A percentile compares a stretch with the other conserved stretches of the same genome.
Conservation (phyloP, 2,113 vertebrate genomes). For the Procavia capensis region DNA sequence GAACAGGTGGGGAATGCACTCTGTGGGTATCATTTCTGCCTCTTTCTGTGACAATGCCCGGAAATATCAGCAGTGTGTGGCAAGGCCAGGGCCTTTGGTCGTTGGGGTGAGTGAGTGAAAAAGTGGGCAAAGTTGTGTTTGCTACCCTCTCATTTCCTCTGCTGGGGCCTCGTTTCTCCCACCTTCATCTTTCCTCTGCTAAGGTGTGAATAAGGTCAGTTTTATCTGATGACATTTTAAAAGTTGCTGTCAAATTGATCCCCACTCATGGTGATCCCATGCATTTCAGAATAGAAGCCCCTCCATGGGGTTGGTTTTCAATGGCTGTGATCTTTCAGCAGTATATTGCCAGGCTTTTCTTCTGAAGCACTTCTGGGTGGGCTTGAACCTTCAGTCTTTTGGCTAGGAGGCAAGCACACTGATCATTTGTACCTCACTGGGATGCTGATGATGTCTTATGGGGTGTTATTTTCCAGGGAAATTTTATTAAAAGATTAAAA, state of each 20-base stretch:
- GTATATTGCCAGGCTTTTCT: too few relatives aligned
- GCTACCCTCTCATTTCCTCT: fast-evolving
- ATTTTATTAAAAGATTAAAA: not conserved
- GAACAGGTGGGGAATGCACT: fast-evolving
- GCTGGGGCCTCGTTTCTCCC: not conserved
- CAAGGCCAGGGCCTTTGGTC: not conserved
- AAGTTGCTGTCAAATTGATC: not conserved
- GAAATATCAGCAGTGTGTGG: not conserved
- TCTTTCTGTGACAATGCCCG: not conserved
- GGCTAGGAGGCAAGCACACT: too few relatives aligned
- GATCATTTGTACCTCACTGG: too few relatives aligned
- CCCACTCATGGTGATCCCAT: not conserved
- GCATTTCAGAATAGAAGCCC: not conserved
- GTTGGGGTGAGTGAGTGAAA: too few relatives aligned
- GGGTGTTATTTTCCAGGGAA: not conserved
- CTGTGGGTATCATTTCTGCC: not conserved
- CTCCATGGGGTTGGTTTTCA: too few relatives aligned
- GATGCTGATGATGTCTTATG: not conserved
- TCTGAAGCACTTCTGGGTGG: too few relatives aligned
- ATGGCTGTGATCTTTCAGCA: not conserved
- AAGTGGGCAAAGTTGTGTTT: not conserved
- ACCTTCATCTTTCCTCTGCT: not conserved
- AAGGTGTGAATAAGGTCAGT: not conserved
- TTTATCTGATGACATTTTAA: not conserved
- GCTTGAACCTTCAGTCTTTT: too few relatives aligned